phyloP scores from a whole-genome alignment of 1,140 invertebrate genomes.

The Cydia pomonella region DNA sequence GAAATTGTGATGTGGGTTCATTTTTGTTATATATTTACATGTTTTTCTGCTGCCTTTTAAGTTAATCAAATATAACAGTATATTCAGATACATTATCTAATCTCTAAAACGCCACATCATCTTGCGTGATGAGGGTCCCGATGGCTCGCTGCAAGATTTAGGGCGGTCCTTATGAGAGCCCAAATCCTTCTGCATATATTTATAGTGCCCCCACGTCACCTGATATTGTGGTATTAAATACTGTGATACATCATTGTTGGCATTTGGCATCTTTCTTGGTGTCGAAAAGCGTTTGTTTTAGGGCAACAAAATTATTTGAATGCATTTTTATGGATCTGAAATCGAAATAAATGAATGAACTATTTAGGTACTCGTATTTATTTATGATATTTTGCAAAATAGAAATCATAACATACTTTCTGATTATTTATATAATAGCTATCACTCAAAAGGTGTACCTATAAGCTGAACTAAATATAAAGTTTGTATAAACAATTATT shows the following conservation, averaged over 20 bases:
- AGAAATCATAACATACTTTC: no score
- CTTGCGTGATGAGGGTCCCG: conserved; percentile 27
- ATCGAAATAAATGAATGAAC: background rate
- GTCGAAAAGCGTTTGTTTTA: background rate
- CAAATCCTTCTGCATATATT: conserved; percentile 31
- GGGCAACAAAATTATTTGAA: background rate
- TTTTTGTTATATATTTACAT: no score
- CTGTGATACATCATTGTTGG: conserved; percentile 12
- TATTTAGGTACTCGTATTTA: no score
- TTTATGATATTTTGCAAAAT: no score
- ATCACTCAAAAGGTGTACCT: no score
- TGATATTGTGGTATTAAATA: conserved; percentile 32
- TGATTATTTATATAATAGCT: no score
- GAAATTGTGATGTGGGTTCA: no score
- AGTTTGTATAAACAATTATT: no score
- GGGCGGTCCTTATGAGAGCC: conserved; percentile 23
- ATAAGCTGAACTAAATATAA: no score
- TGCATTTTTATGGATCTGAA: background rate
- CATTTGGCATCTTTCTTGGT: background rate
- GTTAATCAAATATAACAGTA: background rate
- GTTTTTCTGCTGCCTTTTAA: background rate
- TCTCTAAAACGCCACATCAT: conserved; percentile 28
- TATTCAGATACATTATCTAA: conserved; percentile 28
- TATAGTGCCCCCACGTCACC: conserved; percentile 25
- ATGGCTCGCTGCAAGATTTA: conserved; percentile 27